Evolutionary conservation across 30 jellyfish, hydroid and myxozoan species (phyloP), one percentile per base, ranked within the genome.

Genomic region (Pelagia noctiluca): DNA sequence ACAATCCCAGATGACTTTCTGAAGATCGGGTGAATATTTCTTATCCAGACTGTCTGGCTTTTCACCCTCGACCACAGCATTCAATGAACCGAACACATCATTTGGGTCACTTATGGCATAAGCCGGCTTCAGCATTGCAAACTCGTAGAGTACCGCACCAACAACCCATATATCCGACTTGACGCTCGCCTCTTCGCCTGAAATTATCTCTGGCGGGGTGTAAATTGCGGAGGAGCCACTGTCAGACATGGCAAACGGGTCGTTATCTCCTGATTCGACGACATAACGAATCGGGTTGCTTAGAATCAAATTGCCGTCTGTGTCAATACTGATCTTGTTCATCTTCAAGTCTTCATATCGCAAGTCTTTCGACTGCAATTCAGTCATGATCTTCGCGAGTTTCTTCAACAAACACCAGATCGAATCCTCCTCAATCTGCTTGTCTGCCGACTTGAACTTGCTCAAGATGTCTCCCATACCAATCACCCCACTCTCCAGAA

Each of bases 51-150:
- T 49, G 35, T 86, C 87, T 50, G 96, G 96, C 37, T 50, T 69
- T n/a, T 76, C 76, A 34, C 96, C 96, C 61, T 86, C 96, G 35
- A 77, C 90, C 22, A 86, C 57, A 25, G 28, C 90, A 64, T 76
- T 86, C 49, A 86, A 35, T 2, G 90, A 37, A 36, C 53, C 81
- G 64, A 86, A 86, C 7, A 75, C 36, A 25, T 71, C 50, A 57
- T 70, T 66, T 1, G 90, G 2, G 5, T 78, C 90, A 23, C 57
- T 71, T 5, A 80, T 71, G 13, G 69, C 7, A 24, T 63, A 86
- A 2, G 96, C 96, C 5, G 96, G 96, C 71, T 86, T 77, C 75
- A 29, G 37, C 82, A 61, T 71, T n/a, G 87, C 86, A 5, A 75
- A 63, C 63, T 86, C 96, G 64, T 86, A 86, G 42, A 70, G n/a